Evolutionary conservation across 2,888 invertebrate genomes (phyloP).

Genomic region (Phorcus lineatus): DNA sequence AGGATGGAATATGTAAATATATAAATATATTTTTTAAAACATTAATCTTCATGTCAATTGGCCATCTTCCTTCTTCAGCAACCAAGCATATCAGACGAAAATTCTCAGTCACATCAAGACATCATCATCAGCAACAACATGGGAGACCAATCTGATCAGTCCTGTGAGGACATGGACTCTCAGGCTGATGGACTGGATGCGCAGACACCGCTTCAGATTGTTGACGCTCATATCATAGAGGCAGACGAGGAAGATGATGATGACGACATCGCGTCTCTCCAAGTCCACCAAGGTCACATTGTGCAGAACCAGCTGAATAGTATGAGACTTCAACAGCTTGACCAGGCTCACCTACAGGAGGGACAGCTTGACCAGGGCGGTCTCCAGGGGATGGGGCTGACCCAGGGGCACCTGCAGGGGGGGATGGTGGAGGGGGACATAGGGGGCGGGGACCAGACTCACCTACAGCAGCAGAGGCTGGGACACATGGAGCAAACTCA

Average conservation of each 20-base stretch:
- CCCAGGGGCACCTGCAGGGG: neutral
- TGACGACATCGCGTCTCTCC: neutral
- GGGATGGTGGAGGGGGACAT: neutral
- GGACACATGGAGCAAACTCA: neutral
- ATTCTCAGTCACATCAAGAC: neutral
- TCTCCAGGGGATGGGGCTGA: neutral
- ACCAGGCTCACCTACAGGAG: neutral
- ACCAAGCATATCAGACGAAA: too few species aligned
- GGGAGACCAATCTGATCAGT: neutral
- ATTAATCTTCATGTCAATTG: neutral
- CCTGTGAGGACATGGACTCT: constrained; percentile 9
- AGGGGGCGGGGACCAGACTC: neutral
- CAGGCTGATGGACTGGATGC: neutral
- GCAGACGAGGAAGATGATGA: constrained; percentile 2
- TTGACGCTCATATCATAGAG: neutral
- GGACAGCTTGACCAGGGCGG: neutral
- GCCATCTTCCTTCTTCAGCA: neutral
- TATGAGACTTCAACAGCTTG: neutral
- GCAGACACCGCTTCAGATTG: neutral
- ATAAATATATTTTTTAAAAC: too few species aligned
- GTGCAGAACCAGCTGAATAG: neutral
- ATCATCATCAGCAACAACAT: neutral
- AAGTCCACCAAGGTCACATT: neutral
- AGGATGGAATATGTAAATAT: too few species aligned
- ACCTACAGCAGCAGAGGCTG: neutral